Conservation (phyloP, 1,140 invertebrate genomes). For the Papilio machaon region DNA sequence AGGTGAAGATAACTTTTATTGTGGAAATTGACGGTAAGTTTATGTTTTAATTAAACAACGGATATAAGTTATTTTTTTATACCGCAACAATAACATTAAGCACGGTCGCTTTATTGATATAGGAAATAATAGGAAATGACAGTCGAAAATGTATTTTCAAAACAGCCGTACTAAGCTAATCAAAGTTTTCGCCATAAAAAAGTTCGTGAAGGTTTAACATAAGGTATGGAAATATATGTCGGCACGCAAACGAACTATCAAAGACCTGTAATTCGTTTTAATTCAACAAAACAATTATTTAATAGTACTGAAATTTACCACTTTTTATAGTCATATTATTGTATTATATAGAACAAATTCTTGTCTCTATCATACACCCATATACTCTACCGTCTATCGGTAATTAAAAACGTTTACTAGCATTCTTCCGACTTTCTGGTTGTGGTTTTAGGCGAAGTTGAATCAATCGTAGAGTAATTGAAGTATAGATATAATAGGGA, state of each 20-base stretch:
- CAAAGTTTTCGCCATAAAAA: slow-evolving; percentile 12
- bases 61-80: not conserved
- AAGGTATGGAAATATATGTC: slow-evolving; percentile 5
- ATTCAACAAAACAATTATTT: not conserved
- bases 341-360: no score
- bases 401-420: no score
- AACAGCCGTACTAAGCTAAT: not conserved
- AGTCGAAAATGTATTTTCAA: not conserved
- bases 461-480: no score
- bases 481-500: not conserved
- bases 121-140: not conserved
- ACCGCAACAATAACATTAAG: not conserved
- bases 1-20: not conserved
- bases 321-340: no score
- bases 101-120: not conserved
- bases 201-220: not conserved
- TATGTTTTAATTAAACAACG: not conserved
- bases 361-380: no score
- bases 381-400: no score
- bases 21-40: not conserved
- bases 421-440: no score
- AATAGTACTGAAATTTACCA: no score
- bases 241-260: slow-evolving; percentile 24
- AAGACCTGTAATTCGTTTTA: not conserved
- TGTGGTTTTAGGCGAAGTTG: no score